These are phyloP conservation scores for Ivindomyrus marchei DNA, from an alignment of 2,113 vertebrate species.

Conservation along the genomic window DNA sequence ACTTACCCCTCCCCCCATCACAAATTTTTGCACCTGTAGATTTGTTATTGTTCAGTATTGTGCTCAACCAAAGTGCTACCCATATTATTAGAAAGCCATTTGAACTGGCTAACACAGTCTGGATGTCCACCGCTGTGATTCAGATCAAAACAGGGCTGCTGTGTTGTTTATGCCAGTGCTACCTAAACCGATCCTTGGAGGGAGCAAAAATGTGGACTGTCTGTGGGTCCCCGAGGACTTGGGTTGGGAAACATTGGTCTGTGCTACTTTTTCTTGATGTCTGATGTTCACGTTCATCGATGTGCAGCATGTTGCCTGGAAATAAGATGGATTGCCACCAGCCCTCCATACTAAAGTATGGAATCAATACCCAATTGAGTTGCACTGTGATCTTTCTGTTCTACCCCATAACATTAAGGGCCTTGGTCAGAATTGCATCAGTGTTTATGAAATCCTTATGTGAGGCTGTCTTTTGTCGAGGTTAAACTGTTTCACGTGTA, in stretches of 20 bases:
- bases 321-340: not conserved
- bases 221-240: not conserved
- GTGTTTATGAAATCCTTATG: constrained; percentile 28
- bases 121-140: constrained; percentile 10
- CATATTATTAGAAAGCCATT: not conserved
- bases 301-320: constrained; percentile 28
- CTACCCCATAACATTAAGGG: constrained; percentile 30
- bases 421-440: constrained; percentile 34
- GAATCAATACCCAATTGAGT: constrained; percentile 34
- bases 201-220: not conserved
- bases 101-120: not conserved
- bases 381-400: constrained; percentile 31
- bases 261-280: not conserved
- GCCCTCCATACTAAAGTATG: constrained; percentile 28
- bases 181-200: not conserved
- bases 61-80: not conserved
- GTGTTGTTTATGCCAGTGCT: not conserved
- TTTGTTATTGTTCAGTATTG: not conserved
- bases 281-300: constrained; percentile 19
- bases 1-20: not conserved
- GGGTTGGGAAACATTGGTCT: not conserved
- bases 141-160: constrained; percentile 23
- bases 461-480: constrained; percentile 15
- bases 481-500: constrained; percentile 19
- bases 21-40: not conserved